Conservation (phyloP, 2,113 vertebrate genomes). For the Gadus macrocephalus region DNA sequence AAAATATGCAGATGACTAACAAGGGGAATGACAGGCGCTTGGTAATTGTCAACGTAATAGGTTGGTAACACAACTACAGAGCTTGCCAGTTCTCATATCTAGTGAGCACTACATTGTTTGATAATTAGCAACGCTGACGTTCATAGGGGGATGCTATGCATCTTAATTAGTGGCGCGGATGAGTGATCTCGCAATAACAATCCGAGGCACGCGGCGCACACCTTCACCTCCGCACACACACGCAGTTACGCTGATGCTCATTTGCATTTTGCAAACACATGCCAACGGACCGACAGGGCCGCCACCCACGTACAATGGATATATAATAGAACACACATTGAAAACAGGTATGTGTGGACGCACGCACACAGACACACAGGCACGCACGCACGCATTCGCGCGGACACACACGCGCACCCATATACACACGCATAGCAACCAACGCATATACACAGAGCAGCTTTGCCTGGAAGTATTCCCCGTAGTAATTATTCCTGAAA, state of each 20-base stretch:
- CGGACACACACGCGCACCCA: constrained; percentile 9
- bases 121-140: constrained; percentile 69
- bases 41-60: constrained; percentile 71
- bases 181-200: constrained; percentile 69
- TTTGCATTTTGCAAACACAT: neutral
- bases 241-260: neutral
- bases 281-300: constrained; percentile 9
- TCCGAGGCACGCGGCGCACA: constrained; percentile 60
- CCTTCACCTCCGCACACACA: constrained; percentile 22
- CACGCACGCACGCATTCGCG: neutral
- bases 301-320: neutral
- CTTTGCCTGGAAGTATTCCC: too few relatives aligned
- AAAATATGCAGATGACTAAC: constrained; percentile 59
- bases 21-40: constrained; percentile 61
- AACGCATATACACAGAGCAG: constrained; percentile 40
- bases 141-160: constrained; percentile 67
- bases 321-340: neutral
- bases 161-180: constrained; percentile 69
- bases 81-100: constrained; percentile 72
- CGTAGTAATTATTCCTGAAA: too few relatives aligned
- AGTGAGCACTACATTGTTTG: constrained; percentile 70
- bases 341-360: neutral
- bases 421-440: constrained; percentile 26
- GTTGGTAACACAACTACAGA: constrained; percentile 70
- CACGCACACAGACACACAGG: neutral